phyloP scores from a whole-genome alignment of 2,113 vertebrate species.

The Etheostoma spectabile region DNA sequence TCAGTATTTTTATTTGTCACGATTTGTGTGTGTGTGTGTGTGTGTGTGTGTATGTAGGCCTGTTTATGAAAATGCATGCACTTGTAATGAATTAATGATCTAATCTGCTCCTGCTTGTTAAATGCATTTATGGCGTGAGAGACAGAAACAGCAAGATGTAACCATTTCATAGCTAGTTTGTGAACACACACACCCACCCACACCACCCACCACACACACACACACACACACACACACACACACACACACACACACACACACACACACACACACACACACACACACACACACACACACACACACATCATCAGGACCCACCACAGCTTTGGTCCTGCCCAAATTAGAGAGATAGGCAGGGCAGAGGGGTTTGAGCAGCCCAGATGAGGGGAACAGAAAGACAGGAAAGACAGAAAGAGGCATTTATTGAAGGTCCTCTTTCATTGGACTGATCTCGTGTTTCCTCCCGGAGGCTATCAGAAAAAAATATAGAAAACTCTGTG shows the following conservation, averaged over 20 bases:
- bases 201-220: conserved; percentile 1
- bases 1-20: conserved; percentile 22
- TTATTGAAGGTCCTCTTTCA: conserved; percentile 63
- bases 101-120: background rate
- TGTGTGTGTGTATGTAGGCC: background rate
- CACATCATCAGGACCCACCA: conserved; percentile 64
- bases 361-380: background rate
- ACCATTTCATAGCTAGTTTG: conserved; percentile 9
- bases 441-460: conserved; percentile 70
- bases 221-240: conserved; percentile 36
- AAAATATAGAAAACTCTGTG: conserved; percentile 60
- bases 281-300: conserved; percentile 21
- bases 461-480: conserved; percentile 57
- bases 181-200: conserved; percentile 40
- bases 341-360: conserved; percentile 10
- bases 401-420: conserved; percentile 21
- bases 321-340: conserved; percentile 74
- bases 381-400: background rate
- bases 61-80: conserved; percentile 52
- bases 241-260: conserved; percentile 30
- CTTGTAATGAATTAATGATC: conserved; percentile 16
- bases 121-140: background rate
- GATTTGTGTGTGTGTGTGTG: background rate
- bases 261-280: conserved; percentile 22
- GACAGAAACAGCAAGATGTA: background rate